These are phyloP conservation scores for Heliconius melpomene DNA, from an alignment of 1,140 invertebrate species.

Conservation along the genomic window DNA sequence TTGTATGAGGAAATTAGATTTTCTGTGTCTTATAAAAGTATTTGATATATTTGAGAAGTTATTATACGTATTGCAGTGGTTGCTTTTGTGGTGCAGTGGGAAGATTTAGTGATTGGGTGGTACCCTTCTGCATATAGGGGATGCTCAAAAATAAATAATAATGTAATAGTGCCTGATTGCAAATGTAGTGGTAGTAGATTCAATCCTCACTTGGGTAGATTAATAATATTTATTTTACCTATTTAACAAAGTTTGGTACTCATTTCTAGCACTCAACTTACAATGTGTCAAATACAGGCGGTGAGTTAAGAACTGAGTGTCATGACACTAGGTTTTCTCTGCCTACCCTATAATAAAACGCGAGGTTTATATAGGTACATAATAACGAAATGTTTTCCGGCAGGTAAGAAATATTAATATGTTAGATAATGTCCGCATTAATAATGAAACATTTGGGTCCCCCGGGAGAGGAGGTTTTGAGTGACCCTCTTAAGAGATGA, in stretches of 20 bases:
- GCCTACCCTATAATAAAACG: too few species aligned
- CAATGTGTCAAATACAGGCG: too few species aligned
- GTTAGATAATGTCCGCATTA: constrained; percentile 45
- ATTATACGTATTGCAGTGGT: neutral
- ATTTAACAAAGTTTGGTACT: too few species aligned
- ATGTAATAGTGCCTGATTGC: neutral
- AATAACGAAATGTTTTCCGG: neutral
- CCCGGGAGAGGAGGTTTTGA: constrained; percentile 40
- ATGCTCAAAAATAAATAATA: too few species aligned
- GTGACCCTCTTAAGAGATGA: constrained; percentile 45
- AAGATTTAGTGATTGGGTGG: too few species aligned
- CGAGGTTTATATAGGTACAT: too few species aligned
- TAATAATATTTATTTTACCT: too few species aligned
- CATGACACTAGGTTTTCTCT: neutral
- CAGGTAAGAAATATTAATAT: constrained; percentile 35
- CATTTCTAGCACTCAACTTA: too few species aligned
- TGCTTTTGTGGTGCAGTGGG: too few species aligned
- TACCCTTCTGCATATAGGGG: too few species aligned
- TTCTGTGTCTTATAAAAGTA: neutral
- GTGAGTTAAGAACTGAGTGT: neutral
- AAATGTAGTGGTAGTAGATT: neutral
- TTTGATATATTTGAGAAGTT: neutral
- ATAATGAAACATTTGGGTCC: constrained; percentile 47
- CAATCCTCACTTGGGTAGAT: too few species aligned
- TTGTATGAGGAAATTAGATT: neutral